Conservation (phyloP, 2,888 invertebrate genomes). For the Caenorhabditis sulstoni region DNA sequence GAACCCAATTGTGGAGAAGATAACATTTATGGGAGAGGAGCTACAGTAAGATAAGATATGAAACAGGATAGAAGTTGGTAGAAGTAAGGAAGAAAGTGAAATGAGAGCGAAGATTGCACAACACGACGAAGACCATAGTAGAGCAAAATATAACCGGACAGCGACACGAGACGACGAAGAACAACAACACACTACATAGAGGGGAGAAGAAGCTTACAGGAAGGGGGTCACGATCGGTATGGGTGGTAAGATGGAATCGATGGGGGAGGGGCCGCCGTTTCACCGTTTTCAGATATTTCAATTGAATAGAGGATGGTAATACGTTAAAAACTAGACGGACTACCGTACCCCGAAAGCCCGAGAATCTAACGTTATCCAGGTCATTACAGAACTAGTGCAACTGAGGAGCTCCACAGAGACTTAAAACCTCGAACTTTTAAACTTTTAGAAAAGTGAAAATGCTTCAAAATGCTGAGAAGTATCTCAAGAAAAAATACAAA, state of each 20-base stretch:
- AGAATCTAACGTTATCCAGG: too few species aligned
- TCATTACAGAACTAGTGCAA: too few species aligned
- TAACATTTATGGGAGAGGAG: not conserved
- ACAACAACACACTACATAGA: slow-evolving; percentile 9
- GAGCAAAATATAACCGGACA: slow-evolving; percentile 20
- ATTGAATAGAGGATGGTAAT: too few species aligned
- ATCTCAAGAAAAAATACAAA: too few species aligned
- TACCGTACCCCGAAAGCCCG: too few species aligned
- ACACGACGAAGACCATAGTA: slow-evolving; percentile 21
- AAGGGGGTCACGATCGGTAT: too few species aligned
- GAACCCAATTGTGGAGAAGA: not conserved
- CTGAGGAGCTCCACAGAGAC: too few species aligned
- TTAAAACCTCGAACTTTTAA: too few species aligned
- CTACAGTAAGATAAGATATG: slow-evolving; percentile 9
- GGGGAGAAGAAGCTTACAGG: not conserved
- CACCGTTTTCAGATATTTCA: slow-evolving; percentile 26
- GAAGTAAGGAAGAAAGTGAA: slow-evolving; percentile 6
- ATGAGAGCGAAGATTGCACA: slow-evolving; percentile 12
- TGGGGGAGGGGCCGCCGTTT: slow-evolving; percentile 38
- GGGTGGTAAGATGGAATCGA: not conserved
- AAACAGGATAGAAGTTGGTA: slow-evolving; percentile 6
- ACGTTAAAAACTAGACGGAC: too few species aligned
- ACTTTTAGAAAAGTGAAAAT: too few species aligned
- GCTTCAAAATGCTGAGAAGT: too few species aligned
- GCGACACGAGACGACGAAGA: slow-evolving; percentile 22